These are phyloP conservation scores for Lordiphosa clarofinis DNA, from an alignment of 1,140 invertebrate genomes.

Conservation along the genomic window DNA sequence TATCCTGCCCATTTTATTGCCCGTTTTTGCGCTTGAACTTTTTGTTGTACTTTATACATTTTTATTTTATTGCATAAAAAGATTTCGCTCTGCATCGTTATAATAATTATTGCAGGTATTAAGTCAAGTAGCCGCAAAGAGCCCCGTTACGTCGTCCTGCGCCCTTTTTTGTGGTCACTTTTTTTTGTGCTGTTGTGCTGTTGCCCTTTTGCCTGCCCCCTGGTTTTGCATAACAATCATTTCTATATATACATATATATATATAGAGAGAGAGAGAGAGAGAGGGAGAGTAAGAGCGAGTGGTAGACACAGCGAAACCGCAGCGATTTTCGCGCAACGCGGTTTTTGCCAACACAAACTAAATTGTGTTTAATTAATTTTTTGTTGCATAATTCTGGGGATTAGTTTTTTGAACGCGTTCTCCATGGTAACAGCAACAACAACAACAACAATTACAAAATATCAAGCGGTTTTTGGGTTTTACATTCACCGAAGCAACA, in stretches of 20 bases:
- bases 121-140: slow-evolving; percentile 72
- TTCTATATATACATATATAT: slow-evolving; percentile 29
- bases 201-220: slow-evolving; percentile 25
- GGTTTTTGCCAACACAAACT: slow-evolving; percentile 56
- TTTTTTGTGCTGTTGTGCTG: slow-evolving; percentile 18
- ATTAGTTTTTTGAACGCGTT: slow-evolving; percentile 45
- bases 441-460: no score
- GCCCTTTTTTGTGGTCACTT: slow-evolving; percentile 24
- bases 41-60: slow-evolving; percentile 39
- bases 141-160: slow-evolving; percentile 25
- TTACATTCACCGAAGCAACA: slow-evolving; percentile 22
- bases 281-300: background rate
- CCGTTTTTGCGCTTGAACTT: slow-evolving; percentile 29
- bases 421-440: slow-evolving; percentile 19
- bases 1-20: slow-evolving; percentile 70
- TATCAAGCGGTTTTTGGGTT: slow-evolving; percentile 44
- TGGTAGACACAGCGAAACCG: slow-evolving; percentile 34
- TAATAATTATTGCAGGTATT: slow-evolving; percentile 77
- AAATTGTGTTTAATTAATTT: slow-evolving; percentile 76
- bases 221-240: slow-evolving; percentile 71
- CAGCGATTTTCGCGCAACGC: slow-evolving; percentile 69
- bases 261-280: slow-evolving; percentile 1
- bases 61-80: slow-evolving; percentile 45
- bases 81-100: slow-evolving; percentile 60
- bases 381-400: slow-evolving; percentile 70